Base-by-base conservation (phyloP, 2,797 vertebrate genomes). In the Nothura maculosa region DNA sequence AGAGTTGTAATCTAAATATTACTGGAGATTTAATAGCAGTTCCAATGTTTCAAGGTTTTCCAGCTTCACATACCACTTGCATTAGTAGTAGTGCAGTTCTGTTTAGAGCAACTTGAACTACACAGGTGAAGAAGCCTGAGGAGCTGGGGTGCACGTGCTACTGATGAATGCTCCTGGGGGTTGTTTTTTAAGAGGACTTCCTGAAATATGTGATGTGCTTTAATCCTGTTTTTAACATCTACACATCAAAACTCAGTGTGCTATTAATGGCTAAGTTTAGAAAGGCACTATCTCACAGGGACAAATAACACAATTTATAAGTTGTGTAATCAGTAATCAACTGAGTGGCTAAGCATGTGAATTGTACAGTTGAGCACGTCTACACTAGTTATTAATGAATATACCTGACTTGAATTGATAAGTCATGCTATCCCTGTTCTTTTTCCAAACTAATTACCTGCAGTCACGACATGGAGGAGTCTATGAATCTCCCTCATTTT, bases 21-120 rank as follows among this genome's bases (percentile, higher is more conserved):
- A 69, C 61, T 61, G 72, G 64, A 90, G 30, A 77, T 68, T 77
- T 82, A 84, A 50, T 14, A 63, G 67, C 52, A 42, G 43, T 72
- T 68, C n/a, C 81, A 80, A 77, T 12, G 10, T 86, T 89, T 74
- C 57, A 79, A 30, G 69, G 54, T 85, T 80, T 80, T 91, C 57
- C 50, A 66, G 3, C 48, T 88, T 92, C 2, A 2, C 69, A 68
- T 58, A 68, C 61, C 40, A 21, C 45, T 54, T 42, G 57, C 30
- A 27, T 86, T 91, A 38, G 22, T 68, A 62, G 20, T 50, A 50
- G 21, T 66, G 40, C 64, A 87, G 16, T 15, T 85, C 54, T 67
- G 10, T 67, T 87, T 54, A 64, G 18, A 74, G 36, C 16, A 45
- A 64, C 32, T 64, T 57, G 52, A 89, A 34, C 10, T 50, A 22